phyloP scores from a whole-genome alignment of 1,140 invertebrate genomes.

The Littorina saxatilis region DNA sequence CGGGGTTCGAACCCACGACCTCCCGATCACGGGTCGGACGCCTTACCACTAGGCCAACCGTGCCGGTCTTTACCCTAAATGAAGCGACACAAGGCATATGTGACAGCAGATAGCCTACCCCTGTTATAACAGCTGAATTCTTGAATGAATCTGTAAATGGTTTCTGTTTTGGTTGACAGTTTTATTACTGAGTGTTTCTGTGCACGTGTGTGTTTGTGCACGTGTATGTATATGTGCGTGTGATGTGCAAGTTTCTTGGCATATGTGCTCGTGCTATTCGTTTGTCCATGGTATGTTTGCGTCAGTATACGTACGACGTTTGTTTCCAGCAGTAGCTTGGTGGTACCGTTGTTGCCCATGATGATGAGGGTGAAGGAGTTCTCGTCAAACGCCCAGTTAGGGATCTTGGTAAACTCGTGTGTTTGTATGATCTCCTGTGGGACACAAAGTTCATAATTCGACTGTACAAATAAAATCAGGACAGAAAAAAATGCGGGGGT shows the following conservation, averaged over 20 bases:
- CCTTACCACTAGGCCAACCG: too few relatives aligned
- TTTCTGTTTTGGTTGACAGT: neutral
- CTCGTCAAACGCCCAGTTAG: constrained; percentile 71
- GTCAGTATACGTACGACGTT: constrained; percentile 53
- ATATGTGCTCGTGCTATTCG: neutral
- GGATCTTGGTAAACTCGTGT: constrained; percentile 62
- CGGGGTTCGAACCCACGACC: too few relatives aligned
- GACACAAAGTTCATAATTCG: too few relatives aligned
- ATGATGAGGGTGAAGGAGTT: constrained; percentile 65
- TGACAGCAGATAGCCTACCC: too few relatives aligned
- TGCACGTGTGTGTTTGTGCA: neutral
- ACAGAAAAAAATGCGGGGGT: too few relatives aligned
- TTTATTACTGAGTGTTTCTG: neutral
- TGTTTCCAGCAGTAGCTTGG: constrained; percentile 64
- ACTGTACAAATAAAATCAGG: too few relatives aligned
- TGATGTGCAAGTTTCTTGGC: neutral
- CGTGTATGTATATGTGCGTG: too few relatives aligned
- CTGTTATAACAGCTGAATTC: too few relatives aligned
- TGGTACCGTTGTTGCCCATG: constrained; percentile 46
- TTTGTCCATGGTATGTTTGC: neutral
- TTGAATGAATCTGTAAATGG: neutral
- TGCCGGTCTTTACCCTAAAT: too few relatives aligned
- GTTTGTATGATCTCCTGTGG: constrained; percentile 61
- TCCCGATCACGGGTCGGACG: too few relatives aligned
- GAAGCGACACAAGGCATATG: too few relatives aligned